Conservation (phyloP, 2,797 vertebrate genomes). For the Mormyrops boulengeri region DNA sequence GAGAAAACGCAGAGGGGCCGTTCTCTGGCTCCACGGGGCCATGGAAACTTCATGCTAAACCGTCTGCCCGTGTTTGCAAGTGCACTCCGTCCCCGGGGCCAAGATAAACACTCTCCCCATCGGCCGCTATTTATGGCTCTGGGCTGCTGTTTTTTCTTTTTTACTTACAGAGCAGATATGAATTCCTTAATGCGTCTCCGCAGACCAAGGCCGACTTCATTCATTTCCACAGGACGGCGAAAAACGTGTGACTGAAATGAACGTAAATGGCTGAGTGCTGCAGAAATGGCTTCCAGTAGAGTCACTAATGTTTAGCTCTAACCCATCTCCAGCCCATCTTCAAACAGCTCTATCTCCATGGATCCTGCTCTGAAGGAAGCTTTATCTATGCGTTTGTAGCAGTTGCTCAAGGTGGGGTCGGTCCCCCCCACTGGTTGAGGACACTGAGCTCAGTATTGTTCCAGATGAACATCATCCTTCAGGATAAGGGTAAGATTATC, state of each 20-base stretch:
- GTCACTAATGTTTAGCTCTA: not conserved
- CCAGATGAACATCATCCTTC: not conserved
- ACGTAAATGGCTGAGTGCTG: not conserved
- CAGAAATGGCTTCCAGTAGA: not conserved
- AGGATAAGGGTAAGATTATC: not conserved
- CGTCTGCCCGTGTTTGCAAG: not conserved
- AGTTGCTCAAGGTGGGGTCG: too few species aligned
- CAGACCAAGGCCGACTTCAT: not conserved
- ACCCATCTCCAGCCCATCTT: not conserved
- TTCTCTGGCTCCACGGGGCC: not conserved
- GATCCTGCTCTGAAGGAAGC: not conserved
- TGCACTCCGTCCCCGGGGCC: not conserved
- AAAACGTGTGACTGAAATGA: not conserved
- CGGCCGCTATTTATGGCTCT: slow-evolving; percentile 8
- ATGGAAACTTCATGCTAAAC: not conserved
- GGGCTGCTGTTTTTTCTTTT: not conserved
- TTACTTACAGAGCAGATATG: not conserved
- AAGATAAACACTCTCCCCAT: slow-evolving; percentile 15
- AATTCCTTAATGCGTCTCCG: not conserved
- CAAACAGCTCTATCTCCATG: not conserved
- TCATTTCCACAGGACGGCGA: not conserved
- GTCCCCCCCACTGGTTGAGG: not conserved
- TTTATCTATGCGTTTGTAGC: not conserved
- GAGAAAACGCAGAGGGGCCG: not conserved
- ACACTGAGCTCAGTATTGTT: not conserved